A percentile compares a stretch with the other conserved stretches of the same genome.
Evolutionary conservation across 2,113 vertebrate genomes (phyloP).

Genomic region (Pycnonotus jocosus): DNA sequence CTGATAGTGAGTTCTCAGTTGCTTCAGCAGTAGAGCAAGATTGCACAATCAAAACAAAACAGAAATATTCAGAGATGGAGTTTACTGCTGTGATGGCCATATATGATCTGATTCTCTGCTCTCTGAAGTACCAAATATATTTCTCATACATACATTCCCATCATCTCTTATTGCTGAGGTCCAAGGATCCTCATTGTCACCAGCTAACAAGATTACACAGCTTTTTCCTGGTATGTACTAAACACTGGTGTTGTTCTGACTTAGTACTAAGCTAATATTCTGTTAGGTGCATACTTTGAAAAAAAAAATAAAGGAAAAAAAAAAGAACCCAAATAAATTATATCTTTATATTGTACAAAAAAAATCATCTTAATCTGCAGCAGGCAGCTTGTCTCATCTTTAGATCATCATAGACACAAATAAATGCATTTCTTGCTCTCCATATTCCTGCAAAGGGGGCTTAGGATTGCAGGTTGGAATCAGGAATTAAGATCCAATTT

Average conservation of each 20-base stretch:
- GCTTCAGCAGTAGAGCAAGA: neutral
- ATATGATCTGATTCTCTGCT: neutral
- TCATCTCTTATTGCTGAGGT: neutral
- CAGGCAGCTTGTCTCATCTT: neutral
- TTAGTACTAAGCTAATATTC: neutral
- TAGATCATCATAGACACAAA: neutral
- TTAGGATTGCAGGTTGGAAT: neutral
- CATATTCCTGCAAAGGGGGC: neutral
- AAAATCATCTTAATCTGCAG: neutral
- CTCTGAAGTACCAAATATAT: neutral
- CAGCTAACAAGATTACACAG: neutral
- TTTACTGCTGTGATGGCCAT: neutral
- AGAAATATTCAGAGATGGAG: neutral
- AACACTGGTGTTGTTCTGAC: neutral
- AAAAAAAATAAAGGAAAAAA: neutral
- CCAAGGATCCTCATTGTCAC: neutral
- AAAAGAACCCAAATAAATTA: neutral
- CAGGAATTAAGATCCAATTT: neutral
- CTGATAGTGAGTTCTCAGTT: neutral
- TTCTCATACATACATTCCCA: neutral
- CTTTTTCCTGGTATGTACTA: neutral
- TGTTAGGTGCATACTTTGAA: neutral
- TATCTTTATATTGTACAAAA: neutral
- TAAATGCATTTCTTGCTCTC: neutral
- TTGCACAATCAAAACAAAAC: neutral